Base-by-base conservation (phyloP, 2,113 vertebrate species). In the Syrmaticus mikado region DNA sequence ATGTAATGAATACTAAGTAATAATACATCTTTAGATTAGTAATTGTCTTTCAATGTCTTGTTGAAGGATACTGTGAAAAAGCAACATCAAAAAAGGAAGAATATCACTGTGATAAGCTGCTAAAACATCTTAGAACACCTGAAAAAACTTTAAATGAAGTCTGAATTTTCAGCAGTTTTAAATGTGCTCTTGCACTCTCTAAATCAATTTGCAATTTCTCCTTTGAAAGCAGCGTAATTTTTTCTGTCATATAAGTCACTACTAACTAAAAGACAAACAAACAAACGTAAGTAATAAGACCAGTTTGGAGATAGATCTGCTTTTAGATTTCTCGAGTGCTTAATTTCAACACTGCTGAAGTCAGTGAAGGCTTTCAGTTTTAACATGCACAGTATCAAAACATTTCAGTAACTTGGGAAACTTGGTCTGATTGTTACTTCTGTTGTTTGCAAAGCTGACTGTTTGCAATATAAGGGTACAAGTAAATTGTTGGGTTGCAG, bases 161-260 rank as follows among this genome's bases (percentile, higher is more conserved):
- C 62, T 91, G 22, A 71, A 75, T 90, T 85, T 71, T 81, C 25
- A 89, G 41, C 24, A 30, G 66, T 46, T 93, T 85, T 53, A 85
- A 93, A 78, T 50, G 24, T 1, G 1, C 60, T 89, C 62, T 62
- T 85, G 10, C 21, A 91, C 68, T 81, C 34, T 27, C 13, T 71
- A 57, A 55, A 48, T 65, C 4, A 53, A 34, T 82, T 83, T 76
- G 7, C 34, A 66, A 7, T 1, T 55, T 94, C 34, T 84, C 67
- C 38, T 28, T 70, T 77, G 58, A 95, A 93, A 66, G 28, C 20
- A 32, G 17, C 38, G 27, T 34, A 48, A 70, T 91, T 92, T 89
- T 89, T 87, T 90, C 61, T 94, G 70, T 75, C 86, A 93, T 85
- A 58, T 58, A 80, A 61, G 36, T 78, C 21, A 64, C 28, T 78